A percentile compares a stretch with the other conserved stretches of the same genome.
These are phyloP conservation scores for Cygnus buccinator DNA, from an alignment of 2,113 vertebrate species.

Conservation along the genomic window DNA sequence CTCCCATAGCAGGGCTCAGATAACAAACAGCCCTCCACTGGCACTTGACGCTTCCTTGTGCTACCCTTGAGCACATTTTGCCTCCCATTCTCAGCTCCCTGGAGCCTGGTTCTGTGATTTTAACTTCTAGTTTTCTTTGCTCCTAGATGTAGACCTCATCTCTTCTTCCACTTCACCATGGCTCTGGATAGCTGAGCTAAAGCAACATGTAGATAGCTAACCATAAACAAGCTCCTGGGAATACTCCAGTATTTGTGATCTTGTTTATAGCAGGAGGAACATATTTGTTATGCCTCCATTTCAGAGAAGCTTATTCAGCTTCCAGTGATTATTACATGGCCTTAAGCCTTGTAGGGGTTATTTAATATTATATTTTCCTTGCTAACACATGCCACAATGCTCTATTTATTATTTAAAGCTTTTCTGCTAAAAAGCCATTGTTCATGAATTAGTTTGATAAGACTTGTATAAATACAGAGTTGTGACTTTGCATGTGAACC, in stretches of 20 bases:
- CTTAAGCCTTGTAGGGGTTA: not conserved
- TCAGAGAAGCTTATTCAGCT: not conserved
- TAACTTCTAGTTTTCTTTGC: not conserved
- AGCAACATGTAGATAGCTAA: not conserved
- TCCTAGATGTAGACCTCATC: not conserved
- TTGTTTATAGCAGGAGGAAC: not conserved
- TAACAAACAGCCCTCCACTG: not conserved
- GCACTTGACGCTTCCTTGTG: not conserved
- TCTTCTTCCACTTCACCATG: not conserved
- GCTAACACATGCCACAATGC: not conserved
- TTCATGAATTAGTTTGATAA: slow-evolving; percentile 16
- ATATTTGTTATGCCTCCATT: not conserved
- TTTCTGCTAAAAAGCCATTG: not conserved
- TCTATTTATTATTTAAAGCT: not conserved
- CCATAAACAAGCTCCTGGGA: not conserved
- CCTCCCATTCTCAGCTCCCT: not conserved
- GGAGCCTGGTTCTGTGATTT: not conserved
- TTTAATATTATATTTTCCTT: slow-evolving; percentile 14
- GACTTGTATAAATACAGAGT: not conserved
- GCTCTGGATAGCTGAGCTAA: not conserved
- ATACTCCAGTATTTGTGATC: not conserved
- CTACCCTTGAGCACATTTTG: not conserved
- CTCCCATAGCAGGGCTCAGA: not conserved
- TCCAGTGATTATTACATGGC: not conserved
- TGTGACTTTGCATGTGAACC: not conserved